Base-by-base conservation (phyloP, 2,113 vertebrate genomes). In the Stegastes partitus region DNA sequence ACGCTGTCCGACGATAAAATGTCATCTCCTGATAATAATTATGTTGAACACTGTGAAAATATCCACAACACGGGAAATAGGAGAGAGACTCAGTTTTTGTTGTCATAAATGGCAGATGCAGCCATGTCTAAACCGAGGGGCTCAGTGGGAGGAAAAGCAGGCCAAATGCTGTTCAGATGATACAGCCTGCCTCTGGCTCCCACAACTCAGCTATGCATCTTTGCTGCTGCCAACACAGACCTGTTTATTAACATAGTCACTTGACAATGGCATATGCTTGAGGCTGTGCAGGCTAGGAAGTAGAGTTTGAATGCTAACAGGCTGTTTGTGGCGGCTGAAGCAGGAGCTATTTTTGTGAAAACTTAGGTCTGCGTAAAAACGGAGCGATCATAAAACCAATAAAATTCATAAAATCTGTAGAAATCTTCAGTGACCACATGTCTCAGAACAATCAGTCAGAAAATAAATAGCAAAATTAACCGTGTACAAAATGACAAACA, bases 241-340 rank as follows among this genome's bases (percentile, higher is more conserved):
- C 73, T 87, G 84, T 78, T 89, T 84, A 89, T 79, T 57, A 62
- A 67, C 69, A 67, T 11, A 69, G 73, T 83, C 85, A 75, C 68
- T 54, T 85, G 71, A 80, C 79, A 83, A 42, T n/a, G 65, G 61
- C 77, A 45, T 82, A 70, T 66, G 77, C 74, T 79, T 3, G 55
- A 67, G 76, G 74, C 73, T 64, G 79, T 50, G 84, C 67, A 70
- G 73, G 82, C 22, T 55, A 82, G 44, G 67, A 79, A 69, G 63
- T 53, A 11, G 58, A 47, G 45, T 72, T 69, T 23, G 26, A 75
- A 72, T 82, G 59, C 22, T 59, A 79, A 14, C 74, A 54, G 68
- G 44, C 50, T 63, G 72, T 72, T 62, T 77, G 45, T 71, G 47
- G 79, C 26, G 25, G 7, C 45, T 23, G 66, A 11, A 76, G 58